phyloP scores from a whole-genome alignment of 2,888 invertebrate genomes.

The Drosophila mettleri region DNA sequence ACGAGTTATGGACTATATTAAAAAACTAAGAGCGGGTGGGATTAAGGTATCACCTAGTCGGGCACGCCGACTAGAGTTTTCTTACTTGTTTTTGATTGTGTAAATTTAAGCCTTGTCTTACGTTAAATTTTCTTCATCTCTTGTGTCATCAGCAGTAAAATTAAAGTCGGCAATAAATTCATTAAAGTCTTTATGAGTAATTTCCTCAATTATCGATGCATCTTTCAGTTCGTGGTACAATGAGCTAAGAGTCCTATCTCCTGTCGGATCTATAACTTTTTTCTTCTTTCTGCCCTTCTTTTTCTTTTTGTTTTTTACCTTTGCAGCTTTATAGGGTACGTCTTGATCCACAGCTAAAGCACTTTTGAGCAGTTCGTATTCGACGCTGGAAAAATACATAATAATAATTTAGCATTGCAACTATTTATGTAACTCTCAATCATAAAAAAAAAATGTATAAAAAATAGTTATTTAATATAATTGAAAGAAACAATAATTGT shows the following conservation, averaged over 20 bases:
- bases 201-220: slow-evolving; percentile 87
- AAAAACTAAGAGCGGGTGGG: too few relatives aligned
- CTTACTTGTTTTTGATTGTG: too few relatives aligned
- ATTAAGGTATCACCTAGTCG: not conserved
- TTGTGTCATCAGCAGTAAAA: slow-evolving; percentile 86
- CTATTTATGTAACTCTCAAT: too few relatives aligned
- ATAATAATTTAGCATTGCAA: too few relatives aligned
- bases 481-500: too few relatives aligned
- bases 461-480: too few relatives aligned
- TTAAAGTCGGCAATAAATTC: slow-evolving; percentile 89
- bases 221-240: slow-evolving; percentile 88
- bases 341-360: slow-evolving; percentile 83
- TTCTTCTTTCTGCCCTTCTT: slow-evolving; percentile 84
- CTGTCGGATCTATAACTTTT: slow-evolving; percentile 87
- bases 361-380: slow-evolving; percentile 83
- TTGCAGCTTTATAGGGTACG: slow-evolving; percentile 73
- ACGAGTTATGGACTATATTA: too few relatives aligned
- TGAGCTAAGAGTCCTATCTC: slow-evolving; percentile 87
- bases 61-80: too few relatives aligned
- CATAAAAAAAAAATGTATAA: too few relatives aligned
- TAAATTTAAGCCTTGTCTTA: too few relatives aligned
- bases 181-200: slow-evolving; percentile 86
- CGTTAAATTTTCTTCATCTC: slow-evolving; percentile 72
- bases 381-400: slow-evolving; percentile 74
- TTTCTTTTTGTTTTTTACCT: slow-evolving; percentile 61